Base-by-base conservation (phyloP, 2,888 invertebrate genomes). In the Plusia festucae region DNA sequence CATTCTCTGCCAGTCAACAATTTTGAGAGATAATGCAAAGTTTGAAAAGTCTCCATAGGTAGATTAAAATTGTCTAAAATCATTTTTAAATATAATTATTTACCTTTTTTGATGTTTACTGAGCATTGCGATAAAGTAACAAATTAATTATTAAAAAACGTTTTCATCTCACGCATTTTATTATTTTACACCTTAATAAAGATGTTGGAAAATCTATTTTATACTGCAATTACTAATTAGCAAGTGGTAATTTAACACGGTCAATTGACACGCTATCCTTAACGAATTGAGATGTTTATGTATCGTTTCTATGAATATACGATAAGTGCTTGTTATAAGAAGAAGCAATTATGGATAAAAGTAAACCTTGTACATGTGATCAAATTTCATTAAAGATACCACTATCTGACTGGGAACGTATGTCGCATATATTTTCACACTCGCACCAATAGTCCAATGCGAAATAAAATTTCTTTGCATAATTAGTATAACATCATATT, bases 401-500 rank as follows among this genome's bases (percentile, higher is more conserved):
- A 46, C 24, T 58, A 57, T 65, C 61, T 24, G 30, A 1, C 27
- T 57, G 24, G 8, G 44, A 5, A 9, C 62, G 30, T 18, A 65
- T 65, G 61, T 7, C 20, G 24, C 55, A 54, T 51, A 62, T 18
- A 59, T 65, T 51, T 62, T 53, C 53, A 18, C 54, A 64, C 65
- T 73, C 57, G 59, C 65, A 54, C 18, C 8, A 53, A 15, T 40
- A 57, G 13, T 54, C 62, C 18, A 56, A 40, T 57, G 62, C 65
- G 20, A 78, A 78, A 66, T 64, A 59, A 58, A 2, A 64, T 63
- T 70, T 60, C 57, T n/a, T 57, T 5, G 57, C 53, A 69, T 77
- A 72, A 78, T 71, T 74, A 68, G 53, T 68, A 60, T 55, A 65
- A 63, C 52, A 66, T 69, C 62, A 62, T 66, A 61, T 54, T 53